Evolutionary conservation across 2,797 vertebrate genomes (phyloP).

Genomic region (Diplodus sargus): DNA sequence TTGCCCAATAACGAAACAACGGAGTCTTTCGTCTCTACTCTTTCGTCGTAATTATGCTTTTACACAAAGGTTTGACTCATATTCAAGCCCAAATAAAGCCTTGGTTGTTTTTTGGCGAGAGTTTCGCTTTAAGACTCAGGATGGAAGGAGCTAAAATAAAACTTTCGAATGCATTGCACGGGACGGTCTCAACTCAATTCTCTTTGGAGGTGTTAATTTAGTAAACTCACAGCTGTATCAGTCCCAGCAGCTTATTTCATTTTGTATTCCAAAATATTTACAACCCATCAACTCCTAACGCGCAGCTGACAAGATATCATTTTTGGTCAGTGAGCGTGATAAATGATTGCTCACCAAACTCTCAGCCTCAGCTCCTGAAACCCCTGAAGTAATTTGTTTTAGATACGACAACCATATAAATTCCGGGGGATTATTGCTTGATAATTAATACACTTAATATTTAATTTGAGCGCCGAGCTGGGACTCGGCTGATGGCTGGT

Average conservation of each 20-base stretch:
- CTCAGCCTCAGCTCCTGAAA: background rate
- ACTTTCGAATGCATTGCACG: background rate
- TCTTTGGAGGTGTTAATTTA: conserved; percentile 1
- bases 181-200: background rate
- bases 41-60: no score
- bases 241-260: background rate
- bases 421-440: conserved; percentile 10
- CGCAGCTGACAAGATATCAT: background rate
- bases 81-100: no score
- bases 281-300: conserved; percentile 1
- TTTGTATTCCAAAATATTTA: background rate
- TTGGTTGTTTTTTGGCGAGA: no score
- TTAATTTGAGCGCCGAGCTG: background rate
- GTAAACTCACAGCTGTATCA: background rate
- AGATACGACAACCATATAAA: conserved; percentile 5
- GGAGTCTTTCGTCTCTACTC: no score
- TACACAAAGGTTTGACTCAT: no score
- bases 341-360: conserved; percentile 1
- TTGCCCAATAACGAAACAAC: no score
- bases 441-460: conserved; percentile 34
- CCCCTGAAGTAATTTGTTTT: conserved; percentile 32
- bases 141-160: background rate
- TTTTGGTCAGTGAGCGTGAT: conserved; percentile 18
- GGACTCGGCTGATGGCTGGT: conserved; percentile 3
- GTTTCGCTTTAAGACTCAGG: background rate